A percentile compares a stretch with the other conserved stretches of the same genome.
These are phyloP conservation scores for Orgyia antiqua DNA, from an alignment of 2,888 invertebrate species.

Conservation along the genomic window DNA sequence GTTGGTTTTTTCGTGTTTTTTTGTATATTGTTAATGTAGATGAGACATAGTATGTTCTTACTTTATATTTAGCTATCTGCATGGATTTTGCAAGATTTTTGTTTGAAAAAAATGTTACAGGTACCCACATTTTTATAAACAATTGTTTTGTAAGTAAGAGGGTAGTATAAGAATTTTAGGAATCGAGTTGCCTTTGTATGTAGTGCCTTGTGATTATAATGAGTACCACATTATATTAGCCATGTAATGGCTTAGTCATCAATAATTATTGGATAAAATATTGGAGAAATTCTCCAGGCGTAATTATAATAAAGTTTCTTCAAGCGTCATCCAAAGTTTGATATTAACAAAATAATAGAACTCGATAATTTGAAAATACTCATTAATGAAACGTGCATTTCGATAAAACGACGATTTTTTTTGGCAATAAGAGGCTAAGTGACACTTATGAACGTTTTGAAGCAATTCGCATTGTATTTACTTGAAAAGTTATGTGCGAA, in stretches of 20 bases:
- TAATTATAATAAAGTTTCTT: conserved; percentile 23
- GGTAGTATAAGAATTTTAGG: conserved; percentile 11
- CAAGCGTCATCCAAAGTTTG: conserved; percentile 20
- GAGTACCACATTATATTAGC: conserved; percentile 4
- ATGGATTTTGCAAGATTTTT: no score
- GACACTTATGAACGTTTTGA: conserved; percentile 1
- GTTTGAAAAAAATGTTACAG: no score
- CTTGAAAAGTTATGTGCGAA: conserved; percentile 1
- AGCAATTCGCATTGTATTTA: neutral
- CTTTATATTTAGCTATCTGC: no score
- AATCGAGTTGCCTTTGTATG: conserved; percentile 21
- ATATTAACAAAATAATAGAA: conserved; percentile 8
- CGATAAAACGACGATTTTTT: conserved; percentile 14
- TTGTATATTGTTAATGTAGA: no score
- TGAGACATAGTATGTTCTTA: no score
- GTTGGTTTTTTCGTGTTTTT: no score
- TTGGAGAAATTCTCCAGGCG: neutral
- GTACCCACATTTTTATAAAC: neutral
- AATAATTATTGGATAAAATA: neutral
- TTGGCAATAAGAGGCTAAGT: conserved; percentile 10
- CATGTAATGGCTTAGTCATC: conserved; percentile 1
- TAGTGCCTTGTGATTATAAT: conserved; percentile 28
- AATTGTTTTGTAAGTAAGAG: conserved; percentile 7
- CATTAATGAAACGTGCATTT: conserved; percentile 28
- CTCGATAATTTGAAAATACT: conserved; percentile 28